Percentiles rank a stretch among this genome's conserved stretches.
These are phyloP conservation scores for Pedicia rivosa DNA, from an alignment of 2,888 invertebrate genomes.

Conservation along the genomic window DNA sequence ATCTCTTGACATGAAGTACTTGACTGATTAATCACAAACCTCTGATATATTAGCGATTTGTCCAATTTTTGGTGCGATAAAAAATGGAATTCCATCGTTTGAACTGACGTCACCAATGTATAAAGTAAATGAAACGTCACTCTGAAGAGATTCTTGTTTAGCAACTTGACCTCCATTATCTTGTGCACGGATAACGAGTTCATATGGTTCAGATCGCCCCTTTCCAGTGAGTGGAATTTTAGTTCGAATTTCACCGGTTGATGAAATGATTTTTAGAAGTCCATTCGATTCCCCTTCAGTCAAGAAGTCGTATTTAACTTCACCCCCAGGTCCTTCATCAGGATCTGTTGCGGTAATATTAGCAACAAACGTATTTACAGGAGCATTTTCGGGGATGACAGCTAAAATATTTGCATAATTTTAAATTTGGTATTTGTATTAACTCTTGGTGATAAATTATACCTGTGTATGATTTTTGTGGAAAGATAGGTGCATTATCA, in stretches of 20 bases:
- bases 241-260: conserved; percentile 51
- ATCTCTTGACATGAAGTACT: too few relatives aligned
- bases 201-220: conserved; percentile 57
- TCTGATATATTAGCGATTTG: conserved; percentile 55
- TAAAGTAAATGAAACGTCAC: conserved; percentile 44
- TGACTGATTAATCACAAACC: too few relatives aligned
- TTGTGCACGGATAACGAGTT: conserved; percentile 46
- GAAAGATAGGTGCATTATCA: conserved; percentile 58
- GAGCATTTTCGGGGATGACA: conserved; percentile 62
- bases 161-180: conserved; percentile 45
- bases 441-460: too few relatives aligned
- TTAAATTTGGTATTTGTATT: too few relatives aligned
- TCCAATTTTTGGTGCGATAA: conserved; percentile 50
- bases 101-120: conserved; percentile 66
- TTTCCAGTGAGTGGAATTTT: conserved; percentile 51
- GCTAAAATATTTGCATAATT: too few relatives aligned
- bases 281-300: conserved; percentile 59
- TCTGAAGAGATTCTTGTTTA: conserved; percentile 34
- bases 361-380: conserved; percentile 44
- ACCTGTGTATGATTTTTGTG: conserved; percentile 41
- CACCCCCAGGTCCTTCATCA: conserved; percentile 57
- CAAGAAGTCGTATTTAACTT: conserved; percentile 52
- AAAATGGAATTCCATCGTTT: conserved; percentile 64
- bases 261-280: conserved; percentile 46
- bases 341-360: conserved; percentile 57